Percentiles rank a stretch among this genome's conserved stretches.
These are phyloP conservation scores for Catonia carolina DNA, from an alignment of 2,888 invertebrate genomes.

Conservation along the genomic window DNA sequence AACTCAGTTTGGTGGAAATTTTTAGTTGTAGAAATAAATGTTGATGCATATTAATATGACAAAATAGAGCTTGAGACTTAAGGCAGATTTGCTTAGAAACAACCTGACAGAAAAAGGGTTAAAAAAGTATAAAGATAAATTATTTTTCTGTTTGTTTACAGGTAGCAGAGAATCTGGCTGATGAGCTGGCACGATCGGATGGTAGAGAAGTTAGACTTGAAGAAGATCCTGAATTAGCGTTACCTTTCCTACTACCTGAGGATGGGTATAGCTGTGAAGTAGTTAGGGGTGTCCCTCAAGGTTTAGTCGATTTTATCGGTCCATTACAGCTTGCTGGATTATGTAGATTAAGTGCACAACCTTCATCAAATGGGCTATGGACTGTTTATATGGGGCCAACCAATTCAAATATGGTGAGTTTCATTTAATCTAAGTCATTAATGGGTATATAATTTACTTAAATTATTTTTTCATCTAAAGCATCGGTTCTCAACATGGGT, in stretches of 20 bases:
- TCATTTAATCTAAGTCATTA: too few relatives aligned
- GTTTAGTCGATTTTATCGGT: slow-evolving; percentile 78
- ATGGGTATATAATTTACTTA: too few relatives aligned
- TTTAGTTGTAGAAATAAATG: too few relatives aligned
- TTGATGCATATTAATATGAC: too few relatives aligned
- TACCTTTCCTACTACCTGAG: slow-evolving; percentile 89
- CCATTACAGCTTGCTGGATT: slow-evolving; percentile 78
- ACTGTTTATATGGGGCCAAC: slow-evolving; percentile 67
- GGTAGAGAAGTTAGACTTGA: slow-evolving; percentile 81
- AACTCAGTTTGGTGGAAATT: too few relatives aligned
- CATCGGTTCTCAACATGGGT: background rate
- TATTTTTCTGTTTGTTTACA: slow-evolving; percentile 40
- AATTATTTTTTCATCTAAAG: background rate
- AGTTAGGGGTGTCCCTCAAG: slow-evolving; percentile 85
- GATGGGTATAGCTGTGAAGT: slow-evolving; percentile 98
- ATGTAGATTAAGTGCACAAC: slow-evolving; percentile 85
- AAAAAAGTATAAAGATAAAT: too few relatives aligned
- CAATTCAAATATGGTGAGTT: slow-evolving; percentile 32
- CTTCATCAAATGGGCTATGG: slow-evolving; percentile 88
- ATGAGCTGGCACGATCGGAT: slow-evolving; percentile 84
- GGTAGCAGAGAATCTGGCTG: slow-evolving; percentile 83
- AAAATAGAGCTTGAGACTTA: too few relatives aligned
- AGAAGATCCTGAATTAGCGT: slow-evolving; percentile 83
- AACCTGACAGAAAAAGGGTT: too few relatives aligned
- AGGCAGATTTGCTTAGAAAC: too few relatives aligned